These are phyloP conservation scores for Caerostris darwini DNA, from an alignment of 1,140 invertebrate species.

Conservation along the genomic window DNA sequence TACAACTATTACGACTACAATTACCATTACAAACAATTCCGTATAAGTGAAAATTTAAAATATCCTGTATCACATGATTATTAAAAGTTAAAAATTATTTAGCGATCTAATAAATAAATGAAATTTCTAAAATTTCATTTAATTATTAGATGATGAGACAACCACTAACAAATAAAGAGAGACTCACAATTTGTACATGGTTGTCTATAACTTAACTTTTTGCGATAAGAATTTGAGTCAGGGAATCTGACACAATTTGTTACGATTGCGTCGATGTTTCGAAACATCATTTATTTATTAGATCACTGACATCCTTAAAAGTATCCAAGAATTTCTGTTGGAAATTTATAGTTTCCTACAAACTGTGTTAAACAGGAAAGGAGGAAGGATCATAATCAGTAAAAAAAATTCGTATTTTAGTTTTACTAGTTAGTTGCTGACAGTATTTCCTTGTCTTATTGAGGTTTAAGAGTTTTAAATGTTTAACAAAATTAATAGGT, in stretches of 20 bases:
- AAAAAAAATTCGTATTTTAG: background rate
- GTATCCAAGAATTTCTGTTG: background rate
- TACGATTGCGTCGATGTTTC: background rate
- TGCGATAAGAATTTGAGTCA: too few species aligned
- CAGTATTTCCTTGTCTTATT: background rate
- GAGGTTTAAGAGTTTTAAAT: background rate
- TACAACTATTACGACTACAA: too few species aligned
- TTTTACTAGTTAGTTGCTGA: background rate
- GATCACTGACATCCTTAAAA: background rate
- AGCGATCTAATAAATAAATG: too few species aligned
- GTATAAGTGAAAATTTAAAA: too few species aligned
- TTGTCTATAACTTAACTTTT: too few species aligned
- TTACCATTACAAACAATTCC: too few species aligned
- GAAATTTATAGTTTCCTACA: background rate
- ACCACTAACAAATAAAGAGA: too few species aligned
- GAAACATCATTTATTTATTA: slow-evolving; percentile 2
- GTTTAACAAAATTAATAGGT: background rate
- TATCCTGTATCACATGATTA: too few species aligned
- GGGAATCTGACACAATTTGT: background rate
- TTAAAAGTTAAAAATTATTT: too few species aligned
- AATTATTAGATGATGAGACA: too few species aligned
- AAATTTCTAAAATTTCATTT: too few species aligned
- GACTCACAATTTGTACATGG: too few species aligned
- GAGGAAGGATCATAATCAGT: background rate
- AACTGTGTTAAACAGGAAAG: background rate